phyloP scores from a whole-genome alignment of 2,888 invertebrate genomes.

The Julus scanicus region DNA sequence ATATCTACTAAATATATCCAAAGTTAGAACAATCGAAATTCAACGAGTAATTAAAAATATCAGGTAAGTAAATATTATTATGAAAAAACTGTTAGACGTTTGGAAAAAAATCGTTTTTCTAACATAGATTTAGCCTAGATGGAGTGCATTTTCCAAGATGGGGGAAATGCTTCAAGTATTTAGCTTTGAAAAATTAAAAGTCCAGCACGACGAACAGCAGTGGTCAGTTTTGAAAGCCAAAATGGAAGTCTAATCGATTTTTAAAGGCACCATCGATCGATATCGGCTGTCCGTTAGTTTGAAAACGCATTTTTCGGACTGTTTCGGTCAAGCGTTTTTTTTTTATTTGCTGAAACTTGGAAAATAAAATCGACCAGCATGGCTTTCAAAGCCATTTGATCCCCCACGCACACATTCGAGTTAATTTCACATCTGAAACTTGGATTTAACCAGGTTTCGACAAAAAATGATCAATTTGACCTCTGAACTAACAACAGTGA shows the following conservation, averaged over 20 bases:
- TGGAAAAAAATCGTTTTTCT: background rate
- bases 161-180: background rate
- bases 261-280: conserved; percentile 39
- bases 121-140: background rate
- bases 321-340: conserved; percentile 37
- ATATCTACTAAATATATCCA: background rate
- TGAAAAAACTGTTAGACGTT: background rate
- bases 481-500: background rate
- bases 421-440: conserved; percentile 22
- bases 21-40: background rate
- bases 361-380: conserved; percentile 42
- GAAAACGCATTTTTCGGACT: conserved; percentile 42
- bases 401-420: conserved; percentile 39
- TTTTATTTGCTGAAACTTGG: conserved; percentile 34
- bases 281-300: conserved; percentile 39
- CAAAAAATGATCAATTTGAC: conserved; percentile 31
- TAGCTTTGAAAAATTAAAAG: conserved; percentile 29
- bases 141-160: background rate
- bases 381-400: conserved; percentile 37
- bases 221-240: conserved; percentile 42
- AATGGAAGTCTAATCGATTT: conserved; percentile 42
- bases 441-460: conserved; percentile 29
- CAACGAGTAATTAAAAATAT: background rate
- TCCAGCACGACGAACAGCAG: conserved; percentile 39
- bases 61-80: background rate